phyloP scores from a whole-genome alignment of 1,140 invertebrate genomes.

The Anthonomus grandis region DNA sequence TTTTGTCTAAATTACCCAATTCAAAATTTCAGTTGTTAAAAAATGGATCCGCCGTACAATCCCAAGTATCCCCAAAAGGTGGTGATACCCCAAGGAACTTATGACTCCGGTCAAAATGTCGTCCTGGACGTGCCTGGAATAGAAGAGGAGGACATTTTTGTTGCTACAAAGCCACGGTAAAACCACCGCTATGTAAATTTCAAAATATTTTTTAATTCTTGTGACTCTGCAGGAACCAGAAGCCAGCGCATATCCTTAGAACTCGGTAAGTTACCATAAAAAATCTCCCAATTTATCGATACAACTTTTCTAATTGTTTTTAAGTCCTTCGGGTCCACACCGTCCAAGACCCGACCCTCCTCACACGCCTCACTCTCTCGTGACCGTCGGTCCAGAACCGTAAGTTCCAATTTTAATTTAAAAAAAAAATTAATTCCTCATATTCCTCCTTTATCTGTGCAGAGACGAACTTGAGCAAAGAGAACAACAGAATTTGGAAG shows the following conservation, averaged over 20 bases:
- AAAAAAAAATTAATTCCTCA: not conserved
- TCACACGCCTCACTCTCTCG: not conserved
- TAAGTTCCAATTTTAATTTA: not conserved
- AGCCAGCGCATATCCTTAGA: not conserved
- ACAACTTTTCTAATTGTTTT: not conserved
- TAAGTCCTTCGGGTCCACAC: not conserved
- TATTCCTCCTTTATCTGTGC: not conserved
- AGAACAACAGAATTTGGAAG: constrained; percentile 6
- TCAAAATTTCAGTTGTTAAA: constrained; percentile 1
- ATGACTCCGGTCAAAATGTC: not conserved
- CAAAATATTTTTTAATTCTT: not conserved
- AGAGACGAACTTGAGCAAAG: constrained; percentile 2
- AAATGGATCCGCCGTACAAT: not conserved
- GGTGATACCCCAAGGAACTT: not conserved
- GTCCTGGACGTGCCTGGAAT: not conserved
- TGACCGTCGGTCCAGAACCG: constrained; percentile 2
- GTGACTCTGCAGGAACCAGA: not conserved
- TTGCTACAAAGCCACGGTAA: constrained; percentile 3
- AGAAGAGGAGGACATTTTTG: constrained; percentile 4
- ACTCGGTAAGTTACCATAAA: not conserved
- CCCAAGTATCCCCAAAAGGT: constrained; percentile 4
- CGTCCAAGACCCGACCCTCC: not conserved
- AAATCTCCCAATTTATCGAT: too few species aligned
- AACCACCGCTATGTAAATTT: not conserved
- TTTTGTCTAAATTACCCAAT: not conserved